These are phyloP conservation scores for Phrynocephalus vlangalii DNA, from an alignment of 2,797 vertebrate species.

Conservation along the genomic window DNA sequence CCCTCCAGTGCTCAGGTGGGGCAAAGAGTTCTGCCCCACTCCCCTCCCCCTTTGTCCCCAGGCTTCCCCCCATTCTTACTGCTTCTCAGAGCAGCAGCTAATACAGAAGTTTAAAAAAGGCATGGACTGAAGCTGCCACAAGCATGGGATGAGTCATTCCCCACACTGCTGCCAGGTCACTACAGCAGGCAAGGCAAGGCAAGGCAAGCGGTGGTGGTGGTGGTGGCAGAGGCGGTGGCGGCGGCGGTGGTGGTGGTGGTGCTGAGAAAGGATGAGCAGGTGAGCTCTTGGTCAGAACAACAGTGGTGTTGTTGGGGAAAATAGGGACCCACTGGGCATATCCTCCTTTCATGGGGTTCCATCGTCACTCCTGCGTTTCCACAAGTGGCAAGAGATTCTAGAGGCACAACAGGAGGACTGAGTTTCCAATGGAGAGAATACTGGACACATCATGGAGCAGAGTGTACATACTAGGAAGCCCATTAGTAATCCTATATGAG, in stretches of 20 bases:
- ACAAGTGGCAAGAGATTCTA: not conserved
- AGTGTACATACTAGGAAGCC: too few relatives aligned
- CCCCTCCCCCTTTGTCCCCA: not conserved
- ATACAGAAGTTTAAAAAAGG: slow-evolving; percentile 36
- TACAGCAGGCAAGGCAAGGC: slow-evolving; percentile 3
- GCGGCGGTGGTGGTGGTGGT: too few relatives aligned
- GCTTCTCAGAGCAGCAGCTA: slow-evolving; percentile 13
- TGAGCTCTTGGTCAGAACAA: too few relatives aligned
- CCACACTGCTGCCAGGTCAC: slow-evolving; percentile 22
- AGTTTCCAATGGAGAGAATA: not conserved
- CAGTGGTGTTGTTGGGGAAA: not conserved
- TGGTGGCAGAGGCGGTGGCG: not conserved
- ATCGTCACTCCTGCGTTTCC: too few relatives aligned
- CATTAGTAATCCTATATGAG: too few relatives aligned
- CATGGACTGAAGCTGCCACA: slow-evolving; percentile 20
- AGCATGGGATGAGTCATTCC: slow-evolving; percentile 32
- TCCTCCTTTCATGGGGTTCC: too few relatives aligned
- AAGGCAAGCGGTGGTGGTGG: not conserved
- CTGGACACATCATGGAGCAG: not conserved
- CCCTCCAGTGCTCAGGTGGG: not conserved
- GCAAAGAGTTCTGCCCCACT: not conserved
- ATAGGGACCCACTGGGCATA: not conserved
- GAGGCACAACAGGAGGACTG: not conserved
- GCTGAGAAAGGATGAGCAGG: too few relatives aligned
- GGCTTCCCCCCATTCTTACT: slow-evolving; percentile 8